These are phyloP conservation scores for Nothobranchius furzeri DNA, from an alignment of 2,113 vertebrate genomes.

Conservation along the genomic window DNA sequence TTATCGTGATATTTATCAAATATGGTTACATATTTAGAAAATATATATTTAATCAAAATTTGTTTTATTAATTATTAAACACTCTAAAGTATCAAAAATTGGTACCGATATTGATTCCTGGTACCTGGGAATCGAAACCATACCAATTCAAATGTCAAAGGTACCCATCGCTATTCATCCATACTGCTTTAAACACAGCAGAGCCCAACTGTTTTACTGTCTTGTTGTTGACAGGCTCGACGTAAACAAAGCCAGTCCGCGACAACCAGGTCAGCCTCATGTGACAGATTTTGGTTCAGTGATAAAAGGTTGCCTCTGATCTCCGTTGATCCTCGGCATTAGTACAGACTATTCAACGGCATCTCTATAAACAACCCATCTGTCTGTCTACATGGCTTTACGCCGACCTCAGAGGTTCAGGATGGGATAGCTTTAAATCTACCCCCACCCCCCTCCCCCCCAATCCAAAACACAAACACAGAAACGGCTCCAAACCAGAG, in stretches of 20 bases:
- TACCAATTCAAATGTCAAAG: too few relatives aligned
- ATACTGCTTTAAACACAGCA: neutral
- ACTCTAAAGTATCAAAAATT: too few relatives aligned
- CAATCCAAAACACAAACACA: neutral
- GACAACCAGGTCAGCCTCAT: conserved; percentile 49
- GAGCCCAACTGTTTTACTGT: neutral
- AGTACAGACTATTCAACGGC: conserved; percentile 49
- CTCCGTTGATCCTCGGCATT: conserved; percentile 62
- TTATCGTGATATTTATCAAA: too few relatives aligned
- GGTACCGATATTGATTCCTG: too few relatives aligned
- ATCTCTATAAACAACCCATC: conserved; percentile 62
- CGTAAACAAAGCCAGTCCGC: conserved; percentile 7
- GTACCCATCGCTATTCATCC: too few relatives aligned
- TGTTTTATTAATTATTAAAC: too few relatives aligned
- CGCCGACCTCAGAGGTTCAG: conserved; percentile 34
- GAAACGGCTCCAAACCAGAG: conserved; percentile 11
- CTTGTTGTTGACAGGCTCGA: neutral
- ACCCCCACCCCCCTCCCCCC: neutral
- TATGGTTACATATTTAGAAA: too few relatives aligned
- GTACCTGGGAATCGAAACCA: too few relatives aligned
- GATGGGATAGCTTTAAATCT: conserved; percentile 30
- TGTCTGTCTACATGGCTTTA: conserved; percentile 54
- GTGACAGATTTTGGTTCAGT: conserved; percentile 18
- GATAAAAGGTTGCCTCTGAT: conserved; percentile 63
- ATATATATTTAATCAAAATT: too few relatives aligned